Base-by-base conservation (phyloP, 1,140 invertebrate species). In the Drosophila ohnishii region DNA sequence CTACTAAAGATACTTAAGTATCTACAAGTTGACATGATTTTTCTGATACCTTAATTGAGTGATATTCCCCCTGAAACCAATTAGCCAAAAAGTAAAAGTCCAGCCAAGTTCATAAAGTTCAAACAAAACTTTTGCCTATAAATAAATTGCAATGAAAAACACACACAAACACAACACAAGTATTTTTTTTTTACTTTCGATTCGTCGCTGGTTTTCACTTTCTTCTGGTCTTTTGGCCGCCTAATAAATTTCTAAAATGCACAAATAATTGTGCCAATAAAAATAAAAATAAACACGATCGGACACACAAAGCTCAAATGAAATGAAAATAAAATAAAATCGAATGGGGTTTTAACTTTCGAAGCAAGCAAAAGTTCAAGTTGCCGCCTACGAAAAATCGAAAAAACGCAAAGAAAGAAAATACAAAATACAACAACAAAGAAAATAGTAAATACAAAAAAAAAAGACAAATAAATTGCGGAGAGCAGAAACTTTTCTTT, bases 241-340 rank as follows among this genome's bases (percentile, higher is more conserved):
- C 61, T 80, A 80, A 87, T 84, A 87, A 88, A 87, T 87, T 87
- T 87, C 83, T 84, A 88, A 87, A 87, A 88, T 87, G 80, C 85
- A 88, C 80, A 89, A 88, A 88, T 88, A 88, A 89, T 88, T 88
- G 84, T 88, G 84, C 84, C 84, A 88, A 88, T 89, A 84, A 88
- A 88, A 88, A 84, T 80, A 88, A 78, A 80, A 87, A 88, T 80
- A 88, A 84, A 80, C 77, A 88, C 76, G 79, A 76, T 58, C 57
- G 67, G 30, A 45, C 19, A 51, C 28, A 51, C 50, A 47, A 58
- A 69, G 19, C 39, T 58, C 28, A 56, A 70, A 48, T 70, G n/a
- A 40, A 58, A 47, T 40, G 42, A 39, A 48, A 69, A 69, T 66
- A 40, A 70, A 70, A 70, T 57, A 48, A 75, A 74, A 65, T 35